Percentiles rank a stretch among this genome's conserved stretches.
Conservation (phyloP, 2,797 vertebrate species). For the Benthosema pterotum region DNA sequence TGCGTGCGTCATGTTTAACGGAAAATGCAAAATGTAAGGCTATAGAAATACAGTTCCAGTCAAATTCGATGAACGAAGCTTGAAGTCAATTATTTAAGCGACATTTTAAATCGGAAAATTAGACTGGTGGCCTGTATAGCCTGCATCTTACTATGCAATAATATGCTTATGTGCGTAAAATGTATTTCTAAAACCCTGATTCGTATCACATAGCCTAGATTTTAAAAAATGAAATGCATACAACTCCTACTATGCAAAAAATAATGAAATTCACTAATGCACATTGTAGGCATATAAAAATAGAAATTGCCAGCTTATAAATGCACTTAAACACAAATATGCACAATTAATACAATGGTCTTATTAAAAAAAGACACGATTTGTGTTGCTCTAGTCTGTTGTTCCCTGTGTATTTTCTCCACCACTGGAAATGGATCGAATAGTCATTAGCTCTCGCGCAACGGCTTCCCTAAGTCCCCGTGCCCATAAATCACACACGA, state of each 20-base stretch:
- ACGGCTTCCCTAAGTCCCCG: conserved; percentile 74
- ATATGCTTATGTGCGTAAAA: neutral
- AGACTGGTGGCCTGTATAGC: neutral
- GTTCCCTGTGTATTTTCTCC: conserved; percentile 59
- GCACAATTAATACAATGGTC: conserved; percentile 24
- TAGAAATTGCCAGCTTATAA: conserved; percentile 11
- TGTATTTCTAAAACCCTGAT: neutral
- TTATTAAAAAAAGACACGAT: conserved; percentile 60
- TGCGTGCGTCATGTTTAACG: conserved; percentile 12
- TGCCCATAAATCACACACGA: conserved; percentile 85
- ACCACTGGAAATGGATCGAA: conserved; percentile 74
- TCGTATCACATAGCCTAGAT: neutral
- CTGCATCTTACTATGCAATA: neutral
- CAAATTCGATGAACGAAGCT: neutral
- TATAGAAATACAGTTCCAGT: neutral
- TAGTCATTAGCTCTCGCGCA: conserved; percentile 81
- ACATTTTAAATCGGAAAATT: neutral
- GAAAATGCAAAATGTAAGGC: neutral
- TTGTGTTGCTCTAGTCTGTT: conserved; percentile 59
- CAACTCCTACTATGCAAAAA: neutral
- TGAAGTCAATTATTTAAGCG: neutral
- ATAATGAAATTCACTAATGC: neutral
- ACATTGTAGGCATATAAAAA: conserved; percentile 1
- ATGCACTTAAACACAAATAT: conserved; percentile 17
- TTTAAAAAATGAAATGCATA: neutral